Evolutionary conservation across 2,797 vertebrate genomes (phyloP), one percentile per base, ranked within the genome.

Genomic region (Eulemur albifrons): DNA sequence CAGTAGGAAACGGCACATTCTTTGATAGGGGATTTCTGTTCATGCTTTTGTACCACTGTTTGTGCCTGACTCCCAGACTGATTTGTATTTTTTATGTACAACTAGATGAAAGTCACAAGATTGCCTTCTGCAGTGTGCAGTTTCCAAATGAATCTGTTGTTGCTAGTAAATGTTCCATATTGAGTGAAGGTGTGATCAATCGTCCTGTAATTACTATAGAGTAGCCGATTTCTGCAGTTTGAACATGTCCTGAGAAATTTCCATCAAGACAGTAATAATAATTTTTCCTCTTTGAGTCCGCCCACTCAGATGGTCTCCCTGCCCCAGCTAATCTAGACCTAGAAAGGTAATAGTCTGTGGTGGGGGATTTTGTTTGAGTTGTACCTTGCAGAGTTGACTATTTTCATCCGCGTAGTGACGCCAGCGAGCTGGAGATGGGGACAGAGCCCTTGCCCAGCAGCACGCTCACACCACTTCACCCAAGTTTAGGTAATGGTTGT

Each of bases 21-120:
- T 97, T 97, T 88, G 67, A 50, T 93, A 96, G 97, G 88, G 73
- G 86, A 40, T 63, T 97, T 97, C 83, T 86, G 54, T 72, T 95
- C 45, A 69, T 94, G 80, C 90, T 93, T 97, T 97, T 97, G 92
- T 96, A 90, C 92, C 90, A 79, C 96, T 98, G 50, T 97, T 96
- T 94, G 96, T 97, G 88, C 59, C 92, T 96, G 89, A 96, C 77
- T 96, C 96, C 94, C 90, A 73, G 23, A 63, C 65, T 1, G 7
- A 48, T 52, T 65, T 63, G 96, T 93, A 48, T 72, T 97, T 96
- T 97, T 97, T 96, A 76, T 93, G 75, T 75, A 73, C 77, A 97
- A 45, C n/a, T 87, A 92, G 96, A 97, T 97, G 94, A 65, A 96
- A 95, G 92, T 96, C 96, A 94, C 65, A 43, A 69, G 84, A 87